Evolutionary conservation across 2,888 invertebrate genomes (phyloP), one percentile per base, ranked within the genome.

Genomic region (Deroplatys truncata): DNA sequence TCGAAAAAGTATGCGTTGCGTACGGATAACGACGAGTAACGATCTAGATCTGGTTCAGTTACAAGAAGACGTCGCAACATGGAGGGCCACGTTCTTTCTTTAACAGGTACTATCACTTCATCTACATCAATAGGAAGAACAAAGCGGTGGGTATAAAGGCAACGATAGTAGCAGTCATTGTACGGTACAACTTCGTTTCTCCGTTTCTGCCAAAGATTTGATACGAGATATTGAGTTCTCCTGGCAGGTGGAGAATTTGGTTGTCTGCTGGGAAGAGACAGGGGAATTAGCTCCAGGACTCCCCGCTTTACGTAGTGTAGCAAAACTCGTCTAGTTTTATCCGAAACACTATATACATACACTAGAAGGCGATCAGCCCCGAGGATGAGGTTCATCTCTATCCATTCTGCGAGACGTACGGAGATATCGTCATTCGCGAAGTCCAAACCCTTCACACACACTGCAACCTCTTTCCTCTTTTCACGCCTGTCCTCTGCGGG

Each of bases 151-250:
- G 94, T 94, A 91, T 94, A 93, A 88, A 97, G 93, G 93, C 96
- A 96, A 92, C 96, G 95, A 93, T 97, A 97, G 90, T 97, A 94
- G 92, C 97, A 97, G 92, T 97, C 97, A 93, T 97, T 97, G 93
- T 97, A 97, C 0, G 96, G 95, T 91, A 97, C 94, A 72, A 97
- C 93, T 92, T 97, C 97, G 93, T 96, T 94, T 89, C 95, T 95
- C 91, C 97, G 94, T 92, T 97, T 95, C 92, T 96, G 96, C 95
- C 96, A 97, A 82, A 95, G 92, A 91, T 95, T 94, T 35, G 93
- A 92, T 91, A 92, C 92, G 31, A 95, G 92, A 90, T 94, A 94
- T 16, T 72, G 29, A 2, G 91, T 91, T 72, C 94, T 92, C 82
- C 94, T 92, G 31, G 92, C 92, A 2, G 90, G 90, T 16, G 93